Base-by-base conservation (phyloP, 2,888 invertebrate species). In the Plusia festucae region DNA sequence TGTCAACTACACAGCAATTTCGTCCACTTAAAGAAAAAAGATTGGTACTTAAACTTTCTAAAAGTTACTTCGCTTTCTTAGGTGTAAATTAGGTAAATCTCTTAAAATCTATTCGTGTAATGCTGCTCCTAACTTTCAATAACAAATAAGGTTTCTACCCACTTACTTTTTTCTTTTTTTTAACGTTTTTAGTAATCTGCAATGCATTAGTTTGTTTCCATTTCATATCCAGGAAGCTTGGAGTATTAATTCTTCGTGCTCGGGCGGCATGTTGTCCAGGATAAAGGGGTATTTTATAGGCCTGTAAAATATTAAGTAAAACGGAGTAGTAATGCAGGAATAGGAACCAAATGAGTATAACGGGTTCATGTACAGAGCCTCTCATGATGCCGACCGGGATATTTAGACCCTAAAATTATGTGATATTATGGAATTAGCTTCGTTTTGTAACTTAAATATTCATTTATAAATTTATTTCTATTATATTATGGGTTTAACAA, bases 361-460 rank as follows among this genome's bases (percentile, higher is more conserved):
- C 72, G 73, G 68, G 78, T 67, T 62, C 78, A 73, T 73, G 49
- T 61, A 51, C 73, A 79, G 79, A 76, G 79, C 74, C 74, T 76
- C 73, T 82, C 70, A 82, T 84, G 75, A 76, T 79, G 76, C 72
- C 70, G 81, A 79, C 79, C 76, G 81, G 76, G 75, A 68, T 62
- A 62, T 22, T 24, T 60, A 53, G 20, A n/a, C 62, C 3, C 53
- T 49, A 52, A 49, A 20, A 30, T 32, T 34, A 66, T 34, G 22
- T 53, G 40, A 61, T 60, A 2, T 15, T 40, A 59, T n/a, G 9
- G 27, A 73, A 58, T 72, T 55, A 52, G 30, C 57, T 54, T 57
- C 2, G 22, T 55, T 60, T 60, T 72, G 46, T 32, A 16, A 54
- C 56, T 70, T 49, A 55, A 9, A 58, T 58, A 27, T 40, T n/a